These are phyloP conservation scores for Bilobella aurantiaca DNA, from an alignment of 1,140 invertebrate genomes.

Conservation along the genomic window DNA sequence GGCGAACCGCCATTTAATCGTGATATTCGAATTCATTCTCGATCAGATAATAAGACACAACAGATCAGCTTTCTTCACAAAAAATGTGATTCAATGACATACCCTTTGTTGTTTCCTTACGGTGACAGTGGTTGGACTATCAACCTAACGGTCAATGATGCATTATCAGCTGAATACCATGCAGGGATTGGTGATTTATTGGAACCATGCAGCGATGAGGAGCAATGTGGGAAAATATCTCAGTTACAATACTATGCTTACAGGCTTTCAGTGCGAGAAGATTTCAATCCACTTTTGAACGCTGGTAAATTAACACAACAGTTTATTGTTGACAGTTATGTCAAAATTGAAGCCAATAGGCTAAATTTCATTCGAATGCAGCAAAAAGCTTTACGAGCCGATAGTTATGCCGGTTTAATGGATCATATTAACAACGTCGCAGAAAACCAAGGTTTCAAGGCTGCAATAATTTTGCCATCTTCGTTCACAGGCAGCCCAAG, in stretches of 20 bases:
- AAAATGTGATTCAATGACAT: too few relatives aligned
- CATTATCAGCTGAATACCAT: too few relatives aligned
- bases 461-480: slow-evolving; percentile 24
- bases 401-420: slow-evolving; percentile 31
- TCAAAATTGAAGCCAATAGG: slow-evolving; percentile 35
- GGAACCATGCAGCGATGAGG: too few relatives aligned
- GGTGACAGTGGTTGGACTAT: too few relatives aligned
- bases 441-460: background rate
- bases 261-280: slow-evolving; percentile 38
- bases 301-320: slow-evolving; percentile 36
- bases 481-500: slow-evolving; percentile 35
- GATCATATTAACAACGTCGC: slow-evolving; percentile 26
- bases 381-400: slow-evolving; percentile 35
- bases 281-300: slow-evolving; percentile 23
- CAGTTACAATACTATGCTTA: too few relatives aligned
- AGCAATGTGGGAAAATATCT: too few relatives aligned
- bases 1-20: background rate
- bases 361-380: slow-evolving; percentile 34
- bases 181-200: too few relatives aligned
- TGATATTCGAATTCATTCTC: background rate
- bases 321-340: slow-evolving; percentile 37
- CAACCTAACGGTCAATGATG: too few relatives aligned
- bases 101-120: too few relatives aligned
- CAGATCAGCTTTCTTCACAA: background rate
- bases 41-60: background rate